phyloP scores from a whole-genome alignment of 2,888 invertebrate species.

The Halocaridina rubra region DNA sequence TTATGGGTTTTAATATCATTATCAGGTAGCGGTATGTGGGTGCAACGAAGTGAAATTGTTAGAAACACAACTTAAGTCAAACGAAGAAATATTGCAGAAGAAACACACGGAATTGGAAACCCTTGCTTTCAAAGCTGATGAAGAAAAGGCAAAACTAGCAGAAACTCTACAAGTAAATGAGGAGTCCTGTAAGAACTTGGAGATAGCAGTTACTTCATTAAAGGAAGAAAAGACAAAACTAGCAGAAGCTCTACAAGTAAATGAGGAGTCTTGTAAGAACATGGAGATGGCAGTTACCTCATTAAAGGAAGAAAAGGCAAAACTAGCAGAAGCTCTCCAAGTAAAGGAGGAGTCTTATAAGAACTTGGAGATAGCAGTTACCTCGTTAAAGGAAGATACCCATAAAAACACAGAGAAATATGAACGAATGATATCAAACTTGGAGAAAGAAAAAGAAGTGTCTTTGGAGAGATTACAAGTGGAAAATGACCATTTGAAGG shows the following conservation, averaged over 20 bases:
- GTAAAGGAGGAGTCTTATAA: background rate
- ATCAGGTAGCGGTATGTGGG: too few relatives aligned
- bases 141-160: background rate
- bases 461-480: background rate
- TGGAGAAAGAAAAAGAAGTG: slow-evolving; percentile 2
- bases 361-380: background rate
- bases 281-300: background rate
- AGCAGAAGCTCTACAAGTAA: background rate
- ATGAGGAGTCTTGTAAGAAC: background rate
- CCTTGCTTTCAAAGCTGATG: background rate
- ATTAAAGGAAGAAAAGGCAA: background rate
- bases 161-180: background rate
- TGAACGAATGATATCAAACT: background rate
- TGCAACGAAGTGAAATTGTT: too few relatives aligned
- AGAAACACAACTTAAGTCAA: slow-evolving; percentile 14
- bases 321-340: background rate
- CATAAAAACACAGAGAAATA: too few relatives aligned
- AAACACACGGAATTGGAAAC: background rate
- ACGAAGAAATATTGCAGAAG: background rate
- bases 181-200: background rate
- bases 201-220: background rate
- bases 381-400: background rate
- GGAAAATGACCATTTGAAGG: background rate
- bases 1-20: too few relatives aligned
- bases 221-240: background rate